Percentiles rank a stretch among this genome's conserved stretches.
Evolutionary conservation across 1,140 invertebrate genomes (phyloP).

Genomic region (Drosophila tani): DNA sequence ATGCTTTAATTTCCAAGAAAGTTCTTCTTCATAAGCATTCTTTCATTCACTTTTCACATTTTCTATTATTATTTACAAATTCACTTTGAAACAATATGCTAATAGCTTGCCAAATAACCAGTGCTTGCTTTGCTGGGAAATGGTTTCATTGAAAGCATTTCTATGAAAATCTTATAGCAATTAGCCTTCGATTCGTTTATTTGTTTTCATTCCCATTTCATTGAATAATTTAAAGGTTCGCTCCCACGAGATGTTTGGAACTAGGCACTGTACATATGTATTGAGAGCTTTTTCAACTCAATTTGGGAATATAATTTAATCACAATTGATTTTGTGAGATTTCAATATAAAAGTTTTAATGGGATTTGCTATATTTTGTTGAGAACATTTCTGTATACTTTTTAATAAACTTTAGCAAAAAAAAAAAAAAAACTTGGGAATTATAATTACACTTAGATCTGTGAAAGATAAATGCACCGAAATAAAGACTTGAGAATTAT

Average conservation of each 20-base stretch:
- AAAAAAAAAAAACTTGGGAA: not conserved
- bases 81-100: conserved; percentile 17
- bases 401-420: too few relatives aligned
- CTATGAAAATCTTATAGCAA: not conserved
- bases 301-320: not conserved
- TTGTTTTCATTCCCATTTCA: not conserved
- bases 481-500: too few relatives aligned
- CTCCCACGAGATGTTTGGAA: too few relatives aligned
- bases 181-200: not conserved
- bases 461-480: too few relatives aligned
- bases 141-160: conserved; percentile 13
- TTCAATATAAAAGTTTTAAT: not conserved
- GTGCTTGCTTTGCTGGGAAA: not conserved
- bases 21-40: not conserved
- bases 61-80: conserved; percentile 13
- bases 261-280: not conserved
- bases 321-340: not conserved
- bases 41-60: not conserved
- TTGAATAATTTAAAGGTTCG: not conserved
- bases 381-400: not conserved
- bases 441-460: not conserved
- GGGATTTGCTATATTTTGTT: not conserved
- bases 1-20: not conserved
- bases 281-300: not conserved
- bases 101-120: conserved; percentile 7